Evolutionary conservation across 2,797 vertebrate species (phyloP).

Genomic region (Rousettus madagascariensis): DNA sequence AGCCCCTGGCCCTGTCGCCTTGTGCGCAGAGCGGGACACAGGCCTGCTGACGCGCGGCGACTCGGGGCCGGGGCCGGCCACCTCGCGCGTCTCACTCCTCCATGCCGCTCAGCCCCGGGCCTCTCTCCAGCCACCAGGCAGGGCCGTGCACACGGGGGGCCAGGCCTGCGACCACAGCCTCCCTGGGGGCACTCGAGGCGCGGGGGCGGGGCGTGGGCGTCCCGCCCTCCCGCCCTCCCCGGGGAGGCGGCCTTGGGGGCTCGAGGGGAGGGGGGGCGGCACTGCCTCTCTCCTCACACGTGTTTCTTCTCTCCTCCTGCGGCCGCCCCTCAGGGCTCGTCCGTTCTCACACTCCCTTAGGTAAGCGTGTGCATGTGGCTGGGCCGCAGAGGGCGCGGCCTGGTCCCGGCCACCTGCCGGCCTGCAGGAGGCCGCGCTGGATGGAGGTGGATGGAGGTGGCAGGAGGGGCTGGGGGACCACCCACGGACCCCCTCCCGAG

Average conservation of each 20-base stretch:
- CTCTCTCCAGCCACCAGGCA: not conserved
- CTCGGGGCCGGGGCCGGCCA: no score
- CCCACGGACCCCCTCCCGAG: not conserved
- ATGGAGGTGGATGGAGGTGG: not conserved
- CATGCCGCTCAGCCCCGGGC: not conserved
- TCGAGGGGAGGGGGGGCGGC: not conserved
- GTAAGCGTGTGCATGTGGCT: slow-evolving; percentile 86
- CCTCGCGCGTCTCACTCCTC: accelerated
- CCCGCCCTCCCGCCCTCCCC: not conserved
- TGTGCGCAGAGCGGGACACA: accelerated
- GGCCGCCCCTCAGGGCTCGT: slow-evolving; percentile 91
- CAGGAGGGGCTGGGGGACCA: not conserved
- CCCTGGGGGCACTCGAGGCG: no score
- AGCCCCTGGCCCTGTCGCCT: not conserved
- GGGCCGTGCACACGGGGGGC: not conserved
- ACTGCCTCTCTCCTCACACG: slow-evolving; percentile 13
- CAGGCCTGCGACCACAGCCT: not conserved
- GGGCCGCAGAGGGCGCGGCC: no score
- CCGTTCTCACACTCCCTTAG: slow-evolving; percentile 98
- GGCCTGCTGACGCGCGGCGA: not conserved
- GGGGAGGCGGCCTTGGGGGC: not conserved
- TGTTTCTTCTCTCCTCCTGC: slow-evolving; percentile 83
- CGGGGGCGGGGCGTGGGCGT: not conserved
- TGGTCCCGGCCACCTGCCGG: not conserved
- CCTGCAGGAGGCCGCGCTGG: not conserved